Evolutionary conservation across 2,797 vertebrate species (phyloP), one percentile per base, ranked within the genome.

Genomic region (Bufotes viridis): DNA sequence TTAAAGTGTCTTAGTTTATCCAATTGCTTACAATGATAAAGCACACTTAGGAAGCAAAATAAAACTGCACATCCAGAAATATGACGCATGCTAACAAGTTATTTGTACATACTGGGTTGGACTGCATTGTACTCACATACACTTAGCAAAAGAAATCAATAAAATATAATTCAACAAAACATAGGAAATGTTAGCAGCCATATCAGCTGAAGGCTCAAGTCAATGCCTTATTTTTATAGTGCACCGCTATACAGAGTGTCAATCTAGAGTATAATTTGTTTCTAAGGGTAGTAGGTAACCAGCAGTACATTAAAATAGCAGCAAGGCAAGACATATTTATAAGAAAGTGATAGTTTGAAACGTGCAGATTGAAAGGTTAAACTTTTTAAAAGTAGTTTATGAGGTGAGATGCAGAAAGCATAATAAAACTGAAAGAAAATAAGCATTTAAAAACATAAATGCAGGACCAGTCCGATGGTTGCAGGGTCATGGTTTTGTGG

Each of bases 11-110:
- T 78, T 76, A 6, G 22, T 2, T 53, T 3, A 76, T 76, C n/a
- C 49, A 76, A 13, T 53, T 11, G n/a, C 2, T 76, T 76, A 11
- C 11, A 34, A 53, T 76, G 18, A 20, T 13, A 75, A 75, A n/a
- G 42, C 20, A 75, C 7, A 65, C 20, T 63, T 24, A 15, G 15
- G 79, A 22, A 58, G 34, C 29, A 49, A 81, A 63, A 49, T 61
- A 80, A 17, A 78, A 75, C 3, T 12, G 9, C 12, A 24, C 22
- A 79, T 17, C n/a, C 10, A 67, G 29, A 34, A 17, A 72, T 29
- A 42, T 72, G 26, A 67, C 11, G 57, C 53, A 79, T 26, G 51
- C 51, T 42, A 42, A 42, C 69, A 91, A 69, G 42, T 3, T 24
- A 49, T 53, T 82, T 24, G 9, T 65, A 24, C 61, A 65, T 9